Base-by-base conservation (phyloP, 2,113 vertebrate species). In the Cyphomyrus discorhynchus region DNA sequence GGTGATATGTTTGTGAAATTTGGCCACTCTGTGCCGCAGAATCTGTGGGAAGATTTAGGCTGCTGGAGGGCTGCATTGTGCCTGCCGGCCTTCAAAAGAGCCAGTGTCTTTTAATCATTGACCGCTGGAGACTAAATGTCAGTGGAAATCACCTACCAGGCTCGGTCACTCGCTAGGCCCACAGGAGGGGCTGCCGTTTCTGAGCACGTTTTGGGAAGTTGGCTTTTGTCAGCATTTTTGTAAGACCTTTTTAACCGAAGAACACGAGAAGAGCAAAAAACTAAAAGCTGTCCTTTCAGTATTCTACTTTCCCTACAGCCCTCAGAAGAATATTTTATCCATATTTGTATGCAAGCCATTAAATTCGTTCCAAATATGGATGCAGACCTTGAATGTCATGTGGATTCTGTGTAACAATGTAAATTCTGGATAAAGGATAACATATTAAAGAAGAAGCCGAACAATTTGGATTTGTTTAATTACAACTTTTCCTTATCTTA, bases 21-120 rank as follows among this genome's bases (percentile, higher is more conserved):
- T 89, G 94, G 94, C 93, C 95, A 95, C 91, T 93, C 93, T 89
- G 93, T 92, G 94, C 93, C 42, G 89, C 0, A 0, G 90, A 92
- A 89, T 91, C 92, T 95, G 95, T 96, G 96, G 95, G 95, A 96
- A 96, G 95, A 93, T 91, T 91, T 91, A 92, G 93, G 91, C 93
- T 83, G 89, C n/a, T 84, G 80, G 86, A 62, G 86, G 50, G 86
- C 93, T 87, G 92, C 95, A 95, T 96, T 96, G 92, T 92, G 91
- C 91, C 89, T 88, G 89, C 77, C 50, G 66, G 89, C 88, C 92
- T 86, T 88, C 91, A 90, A 89, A 89, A 93, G 82, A 88, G 89
- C 89, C 92, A 91, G 91, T 53, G 90, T 91, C 92, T 91, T 93
- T 91, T 93, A 92, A 93, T 93, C 91, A 92, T 89, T 90, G 92